Conservation (phyloP, 1,140 invertebrate genomes). For the Vanessa tameamea region DNA sequence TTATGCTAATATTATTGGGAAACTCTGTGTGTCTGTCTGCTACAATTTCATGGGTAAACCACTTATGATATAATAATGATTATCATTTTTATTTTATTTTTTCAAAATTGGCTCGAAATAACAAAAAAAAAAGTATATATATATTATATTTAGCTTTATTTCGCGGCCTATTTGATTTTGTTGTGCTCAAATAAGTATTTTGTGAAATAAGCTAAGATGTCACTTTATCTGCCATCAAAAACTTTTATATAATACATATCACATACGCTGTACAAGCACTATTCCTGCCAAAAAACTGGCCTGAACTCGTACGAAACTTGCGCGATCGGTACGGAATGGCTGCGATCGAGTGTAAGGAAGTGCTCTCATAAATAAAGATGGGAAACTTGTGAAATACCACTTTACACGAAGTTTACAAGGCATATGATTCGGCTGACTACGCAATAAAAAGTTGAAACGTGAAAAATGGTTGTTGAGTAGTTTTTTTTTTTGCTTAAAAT, state of each 20-base stretch:
- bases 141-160: too few relatives aligned
- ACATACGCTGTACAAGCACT: conserved; percentile 29
- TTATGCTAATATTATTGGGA: too few relatives aligned
- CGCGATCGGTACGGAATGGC: conserved; percentile 45
- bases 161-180: too few relatives aligned
- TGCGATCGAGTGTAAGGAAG: conserved; percentile 56
- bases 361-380: conserved; percentile 65
- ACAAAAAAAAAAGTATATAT: too few relatives aligned
- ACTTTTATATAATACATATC: conserved; percentile 25
- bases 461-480: conserved; percentile 19
- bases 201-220: not conserved
- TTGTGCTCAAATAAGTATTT: too few relatives aligned
- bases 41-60: too few relatives aligned
- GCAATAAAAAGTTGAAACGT: conserved; percentile 51
- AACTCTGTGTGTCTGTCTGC: too few relatives aligned
- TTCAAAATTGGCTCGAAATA: too few relatives aligned
- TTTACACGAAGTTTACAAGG: conserved; percentile 49
- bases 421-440: conserved; percentile 60
- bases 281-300: conserved; percentile 42
- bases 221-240: conserved; percentile 18
- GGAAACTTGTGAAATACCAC: conserved; percentile 45
- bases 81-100: too few relatives aligned
- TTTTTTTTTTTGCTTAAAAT: conserved; percentile 14
- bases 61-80: too few relatives aligned
- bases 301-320: conserved; percentile 31